Evolutionary conservation across 92 coral and sea anemone species (phyloP), one percentile per base, ranked within the genome.

Genomic region (Anthopleura xanthogrammica): DNA sequence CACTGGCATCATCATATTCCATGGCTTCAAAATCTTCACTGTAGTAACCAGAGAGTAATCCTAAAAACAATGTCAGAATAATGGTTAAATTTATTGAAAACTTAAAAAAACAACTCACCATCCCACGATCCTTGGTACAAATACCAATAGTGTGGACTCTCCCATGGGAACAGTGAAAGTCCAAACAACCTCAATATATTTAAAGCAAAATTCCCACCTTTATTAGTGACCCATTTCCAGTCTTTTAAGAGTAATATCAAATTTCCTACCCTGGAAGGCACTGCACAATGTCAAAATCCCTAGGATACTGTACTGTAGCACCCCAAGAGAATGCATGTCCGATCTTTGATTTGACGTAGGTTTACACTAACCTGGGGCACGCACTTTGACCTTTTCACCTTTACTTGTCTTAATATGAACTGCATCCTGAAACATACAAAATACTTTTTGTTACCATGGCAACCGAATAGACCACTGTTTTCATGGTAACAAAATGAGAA

Each of bases 21-120:
- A 92, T 56, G n/a, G 88, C 89, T 77, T 95, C 98, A 94, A 95
- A 95, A 83, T 95, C 98, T 46, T 95, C 98, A 87, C 98, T 95
- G 88, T 95, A 95, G 52, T 86, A 80, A 4, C 98, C 98, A 77
- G 95, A 94, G 22, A 95, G 88, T 77, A 85, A 89, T 19, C 98
- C 98, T 95, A 76, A n/a, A 5, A 11, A 54, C 36, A 29, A 29
- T 29, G 36, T 29, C 36, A 29, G 36, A 29, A 29, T 29, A 29
- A 29, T 29, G 36, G 36, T 29, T 29, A 29, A 0, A 0, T 29
- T 29, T 29, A 0, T 29, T 29, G 36, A 29, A 29, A 29, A 29
- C 36, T 29, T 29, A 29, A 29, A 29, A 29, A 29, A 29, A 29
- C 0, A 29, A 29, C 36, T 29, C 36, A 29, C 36, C 36, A 29